Base-by-base conservation (phyloP, 2,888 invertebrate genomes). In the Caprella mutica region DNA sequence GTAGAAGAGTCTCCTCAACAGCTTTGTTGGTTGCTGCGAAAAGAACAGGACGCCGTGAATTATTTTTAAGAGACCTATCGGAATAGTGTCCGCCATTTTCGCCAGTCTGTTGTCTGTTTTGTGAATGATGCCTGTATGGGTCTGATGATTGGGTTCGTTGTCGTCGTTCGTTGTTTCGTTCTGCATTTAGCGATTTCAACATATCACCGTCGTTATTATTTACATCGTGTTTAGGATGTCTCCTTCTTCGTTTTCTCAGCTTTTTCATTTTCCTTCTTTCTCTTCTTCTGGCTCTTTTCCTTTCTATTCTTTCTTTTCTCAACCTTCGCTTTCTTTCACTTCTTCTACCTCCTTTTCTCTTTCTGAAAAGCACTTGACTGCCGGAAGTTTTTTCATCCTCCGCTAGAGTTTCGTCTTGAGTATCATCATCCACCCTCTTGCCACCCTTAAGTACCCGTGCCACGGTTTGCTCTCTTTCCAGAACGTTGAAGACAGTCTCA, bases 191-290 rank as follows among this genome's bases (percentile, higher is more conserved):
- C n/a, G n/a, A n/a, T n/a, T n/a, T n/a, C n/a, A n/a, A n/a, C n/a
- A n/a, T 8, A 33, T 33, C 33, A 33, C 9, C 33, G 33, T 33
- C 9, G 33, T 33, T 14, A 33, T 33, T 33, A 33, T 8, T 14
- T 9, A 33, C 33, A 33, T 33, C 33, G 30, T 48, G 30, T 30
- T 48, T 48, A 9, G 48, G 48, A n/a, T 48, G 48, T 48, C n/a
- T n/a, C n/a, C n/a, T n/a, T n/a, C n/a, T n/a, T n/a, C n/a, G n/a
- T n/a, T n/a, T n/a, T n/a, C n/a, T n/a, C n/a, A n/a, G n/a, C n/a
- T n/a, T n/a, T 30, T 48, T 48, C 19, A 30, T 48, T 30, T 48
- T 48, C 19, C 48, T 48, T 21, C 48, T 48, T 9, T 48, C 30
- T 30, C 30, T 48, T 24, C 48, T 48, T 14, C 48, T 23, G 5